A percentile compares a stretch with the other conserved stretches of the same genome.
These are phyloP conservation scores for Zootermopsis nevadensis DNA, from an alignment of 2,888 invertebrate genomes.

Conservation along the genomic window DNA sequence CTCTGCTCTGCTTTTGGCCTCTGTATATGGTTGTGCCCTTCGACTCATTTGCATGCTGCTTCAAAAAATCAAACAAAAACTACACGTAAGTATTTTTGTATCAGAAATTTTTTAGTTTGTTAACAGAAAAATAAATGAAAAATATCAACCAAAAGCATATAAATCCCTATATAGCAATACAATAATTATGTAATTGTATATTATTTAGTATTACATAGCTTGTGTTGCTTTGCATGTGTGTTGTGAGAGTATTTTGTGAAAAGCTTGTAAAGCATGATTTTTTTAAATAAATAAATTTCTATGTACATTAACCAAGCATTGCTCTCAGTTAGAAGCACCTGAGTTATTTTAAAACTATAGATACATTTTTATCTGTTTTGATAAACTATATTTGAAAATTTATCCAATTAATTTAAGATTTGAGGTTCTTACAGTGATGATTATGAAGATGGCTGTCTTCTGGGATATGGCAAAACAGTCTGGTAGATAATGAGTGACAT, in stretches of 20 bases:
- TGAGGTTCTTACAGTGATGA: too few species aligned
- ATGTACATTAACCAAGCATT: too few species aligned
- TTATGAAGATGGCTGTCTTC: too few species aligned
- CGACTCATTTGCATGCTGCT: constrained; percentile 81
- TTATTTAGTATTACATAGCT: constrained; percentile 4
- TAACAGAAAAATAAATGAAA: not conserved
- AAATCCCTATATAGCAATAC: constrained; percentile 1
- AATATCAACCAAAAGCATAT: constrained; percentile 19
- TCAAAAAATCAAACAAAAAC: constrained; percentile 73
- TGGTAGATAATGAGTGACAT: too few species aligned
- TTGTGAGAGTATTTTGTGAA: not conserved
- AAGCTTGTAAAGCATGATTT: constrained; percentile 22
- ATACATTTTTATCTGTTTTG: too few species aligned
- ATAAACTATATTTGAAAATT: too few species aligned
- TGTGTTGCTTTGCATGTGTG: constrained; percentile 11
- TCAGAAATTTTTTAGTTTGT: constrained; percentile 50
- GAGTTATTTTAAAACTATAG: too few species aligned
- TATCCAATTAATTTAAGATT: too few species aligned
- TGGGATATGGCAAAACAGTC: too few species aligned
- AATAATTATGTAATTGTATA: constrained; percentile 23
- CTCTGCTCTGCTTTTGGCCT: constrained; percentile 83
- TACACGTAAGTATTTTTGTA: constrained; percentile 76
- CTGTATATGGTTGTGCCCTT: constrained; percentile 82
- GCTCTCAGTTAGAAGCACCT: too few species aligned
- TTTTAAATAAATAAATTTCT: not conserved